These are phyloP conservation scores for Drosophila parvula DNA, from an alignment of 1,140 invertebrate genomes.

Conservation along the genomic window DNA sequence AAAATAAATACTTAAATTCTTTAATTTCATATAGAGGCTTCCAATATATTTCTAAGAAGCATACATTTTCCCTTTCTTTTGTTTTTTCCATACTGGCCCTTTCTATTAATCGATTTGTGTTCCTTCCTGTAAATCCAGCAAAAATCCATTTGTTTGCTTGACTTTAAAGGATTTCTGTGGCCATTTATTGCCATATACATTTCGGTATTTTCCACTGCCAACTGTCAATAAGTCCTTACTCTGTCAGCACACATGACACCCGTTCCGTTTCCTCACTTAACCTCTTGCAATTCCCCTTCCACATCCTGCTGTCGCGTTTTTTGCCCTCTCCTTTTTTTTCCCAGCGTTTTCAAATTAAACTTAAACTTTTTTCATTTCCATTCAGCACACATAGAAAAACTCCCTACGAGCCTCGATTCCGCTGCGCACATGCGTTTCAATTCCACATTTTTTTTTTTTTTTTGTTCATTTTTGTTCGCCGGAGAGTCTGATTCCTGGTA, in stretches of 20 bases:
- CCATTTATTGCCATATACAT: conserved; percentile 64
- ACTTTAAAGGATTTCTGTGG: conserved; percentile 51
- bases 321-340: conserved; percentile 54
- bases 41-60: background rate
- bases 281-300: conserved; percentile 21
- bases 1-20: background rate
- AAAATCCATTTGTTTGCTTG: conserved; percentile 18
- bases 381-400: conserved; percentile 65
- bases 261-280: conserved; percentile 39
- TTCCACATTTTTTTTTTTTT: conserved; percentile 57
- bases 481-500: conserved; percentile 62
- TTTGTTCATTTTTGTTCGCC: conserved; percentile 45
- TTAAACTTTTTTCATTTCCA: conserved; percentile 81
- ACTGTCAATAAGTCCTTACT: conserved; percentile 62
- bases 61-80: background rate
- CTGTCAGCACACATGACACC: conserved; percentile 52
- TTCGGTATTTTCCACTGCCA: conserved; percentile 34
- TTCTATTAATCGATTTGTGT: background rate
- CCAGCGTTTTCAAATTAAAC: conserved; percentile 80
- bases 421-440: conserved; percentile 78
- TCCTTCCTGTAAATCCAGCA: background rate
- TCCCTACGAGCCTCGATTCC: conserved; percentile 34
- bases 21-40: background rate
- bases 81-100: background rate
- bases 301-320: conserved; percentile 37